phyloP scores from a whole-genome alignment of 2,888 invertebrate species.

The Sphaerophoria taeniata region DNA sequence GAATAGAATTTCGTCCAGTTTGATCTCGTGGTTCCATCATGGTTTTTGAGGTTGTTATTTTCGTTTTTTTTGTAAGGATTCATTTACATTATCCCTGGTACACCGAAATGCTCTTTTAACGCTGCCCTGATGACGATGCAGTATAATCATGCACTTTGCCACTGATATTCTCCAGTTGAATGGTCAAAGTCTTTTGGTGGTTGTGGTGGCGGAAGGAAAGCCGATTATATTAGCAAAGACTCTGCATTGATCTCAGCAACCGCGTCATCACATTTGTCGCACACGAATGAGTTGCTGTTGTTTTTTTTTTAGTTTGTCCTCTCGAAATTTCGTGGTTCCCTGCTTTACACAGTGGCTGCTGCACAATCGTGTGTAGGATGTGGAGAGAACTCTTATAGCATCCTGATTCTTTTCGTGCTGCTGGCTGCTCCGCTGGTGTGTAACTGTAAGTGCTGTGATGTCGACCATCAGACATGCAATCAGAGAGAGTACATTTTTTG shows the following conservation, averaged over 20 bases:
- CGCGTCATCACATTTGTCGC: conserved; percentile 73
- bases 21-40: conserved; percentile 34
- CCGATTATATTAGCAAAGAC: conserved; percentile 68
- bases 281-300: conserved; percentile 57
- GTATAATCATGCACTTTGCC: conserved; percentile 54
- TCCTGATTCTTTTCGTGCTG: conserved; percentile 58
- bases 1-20: conserved; percentile 40
- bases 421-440: conserved; percentile 27
- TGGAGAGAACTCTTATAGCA: conserved; percentile 28
- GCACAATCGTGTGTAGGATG: conserved; percentile 70
- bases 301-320: neutral
- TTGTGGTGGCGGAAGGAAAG: conserved; percentile 60
- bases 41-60: conserved; percentile 11
- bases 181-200: conserved; percentile 22
- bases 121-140: conserved; percentile 39
- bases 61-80: conserved; percentile 66
- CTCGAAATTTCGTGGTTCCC: conserved; percentile 12
- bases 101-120: conserved; percentile 76
- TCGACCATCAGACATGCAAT: conserved; percentile 64
- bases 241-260: conserved; percentile 64
- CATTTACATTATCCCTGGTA: conserved; percentile 76
- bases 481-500: conserved; percentile 53
- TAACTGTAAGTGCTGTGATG: conserved; percentile 46
- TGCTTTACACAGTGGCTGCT: conserved; percentile 35
- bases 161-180: conserved; percentile 32